Percentiles rank a stretch among this genome's conserved stretches.
phyloP scores from a whole-genome alignment of 2,113 vertebrate species.

The Natator depressus region DNA sequence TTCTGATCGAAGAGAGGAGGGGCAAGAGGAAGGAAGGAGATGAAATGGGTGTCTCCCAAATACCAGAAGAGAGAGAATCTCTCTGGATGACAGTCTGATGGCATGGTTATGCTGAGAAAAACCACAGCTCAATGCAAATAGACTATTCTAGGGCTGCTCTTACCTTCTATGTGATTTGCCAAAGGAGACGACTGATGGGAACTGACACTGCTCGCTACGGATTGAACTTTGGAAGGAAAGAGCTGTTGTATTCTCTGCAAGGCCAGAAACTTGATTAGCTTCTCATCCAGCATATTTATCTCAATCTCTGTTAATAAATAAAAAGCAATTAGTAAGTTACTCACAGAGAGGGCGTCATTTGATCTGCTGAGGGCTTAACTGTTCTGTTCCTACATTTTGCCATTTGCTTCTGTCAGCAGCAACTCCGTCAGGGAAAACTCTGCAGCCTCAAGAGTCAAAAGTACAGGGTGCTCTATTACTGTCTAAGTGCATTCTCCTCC shows the following conservation, averaged over 20 bases:
- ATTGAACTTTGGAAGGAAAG: slow-evolving; percentile 87
- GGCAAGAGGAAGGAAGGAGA: neutral
- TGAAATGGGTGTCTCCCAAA: slow-evolving; percentile 14
- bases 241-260: slow-evolving; percentile 98
- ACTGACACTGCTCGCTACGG: slow-evolving; percentile 73
- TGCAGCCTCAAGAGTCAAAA: neutral
- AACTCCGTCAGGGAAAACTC: neutral
- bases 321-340: slow-evolving; percentile 63
- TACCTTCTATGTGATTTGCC: slow-evolving; percentile 83
- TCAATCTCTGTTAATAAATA: slow-evolving; percentile 87
- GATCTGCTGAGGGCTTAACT: slow-evolving; percentile 2
- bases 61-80: slow-evolving; percentile 23
- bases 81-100: neutral
- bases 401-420: neutral
- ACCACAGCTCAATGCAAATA: neutral
- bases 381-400: neutral
- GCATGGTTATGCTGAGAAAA: neutral
- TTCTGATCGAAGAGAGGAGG: neutral
- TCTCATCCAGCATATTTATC: slow-evolving; percentile 92
- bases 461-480: neutral
- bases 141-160: slow-evolving; percentile 41
- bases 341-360: neutral
- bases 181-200: slow-evolving; percentile 75
- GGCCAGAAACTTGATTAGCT: slow-evolving; percentile 93
- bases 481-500: neutral